Evolutionary conservation across 2,888 invertebrate genomes (phyloP).

Genomic region (Lysandra coridon): DNA sequence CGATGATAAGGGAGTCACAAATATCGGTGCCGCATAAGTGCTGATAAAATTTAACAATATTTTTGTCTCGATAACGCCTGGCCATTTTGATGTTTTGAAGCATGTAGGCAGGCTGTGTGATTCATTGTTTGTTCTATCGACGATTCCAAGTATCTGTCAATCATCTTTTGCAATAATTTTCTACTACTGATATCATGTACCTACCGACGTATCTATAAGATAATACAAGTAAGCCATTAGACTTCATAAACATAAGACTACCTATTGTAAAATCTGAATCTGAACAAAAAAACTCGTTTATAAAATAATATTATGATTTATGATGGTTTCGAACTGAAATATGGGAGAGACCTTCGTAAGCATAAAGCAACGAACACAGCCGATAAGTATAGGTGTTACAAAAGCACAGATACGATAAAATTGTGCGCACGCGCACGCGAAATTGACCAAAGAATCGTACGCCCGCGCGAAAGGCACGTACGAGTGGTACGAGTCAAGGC

Average conservation of each 20-base stretch:
- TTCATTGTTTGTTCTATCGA: conserved; percentile 2
- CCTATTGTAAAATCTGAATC: too few relatives aligned
- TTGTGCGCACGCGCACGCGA: conserved; percentile 18
- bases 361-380: not conserved
- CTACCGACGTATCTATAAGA: not conserved
- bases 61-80: conserved; percentile 34
- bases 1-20: conserved; percentile 41
- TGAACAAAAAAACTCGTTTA: too few relatives aligned
- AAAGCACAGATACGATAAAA: conserved; percentile 8
- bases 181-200: not conserved
- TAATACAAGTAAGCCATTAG: not conserved
- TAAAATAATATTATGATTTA: not conserved
- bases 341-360: not conserved
- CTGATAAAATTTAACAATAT: conserved; percentile 47
- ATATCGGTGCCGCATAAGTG: conserved; percentile 50
- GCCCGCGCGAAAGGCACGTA: conserved; percentile 13
- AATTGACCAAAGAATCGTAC: conserved; percentile 6
- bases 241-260: not conserved
- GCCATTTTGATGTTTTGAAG: conserved; percentile 37
- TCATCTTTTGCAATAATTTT: conserved; percentile 13
- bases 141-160: not conserved
- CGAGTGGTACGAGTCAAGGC: not conserved
- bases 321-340: not conserved
- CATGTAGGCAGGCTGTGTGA: conserved; percentile 33
- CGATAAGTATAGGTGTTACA: conserved; percentile 6